These are phyloP conservation scores for Scaptomyza reducta DNA, from an alignment of 2,888 invertebrate genomes.

Conservation along the genomic window DNA sequence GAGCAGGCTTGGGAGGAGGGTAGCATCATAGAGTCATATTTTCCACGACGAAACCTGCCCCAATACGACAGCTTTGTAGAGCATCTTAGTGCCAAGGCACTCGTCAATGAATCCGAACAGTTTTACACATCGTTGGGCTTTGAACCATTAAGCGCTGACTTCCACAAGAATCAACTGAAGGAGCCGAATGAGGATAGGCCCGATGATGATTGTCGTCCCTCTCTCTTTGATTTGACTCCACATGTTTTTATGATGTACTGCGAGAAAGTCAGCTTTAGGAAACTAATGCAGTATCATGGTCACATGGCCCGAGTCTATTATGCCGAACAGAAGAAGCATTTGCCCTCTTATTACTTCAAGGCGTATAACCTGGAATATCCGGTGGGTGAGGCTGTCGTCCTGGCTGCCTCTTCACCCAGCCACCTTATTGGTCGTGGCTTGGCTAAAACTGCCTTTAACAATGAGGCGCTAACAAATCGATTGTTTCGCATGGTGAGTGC, in stretches of 20 bases:
- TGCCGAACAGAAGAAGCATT: constrained; percentile 76
- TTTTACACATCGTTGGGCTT: constrained; percentile 82
- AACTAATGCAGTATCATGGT: constrained; percentile 82
- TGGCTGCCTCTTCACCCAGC: constrained; percentile 81
- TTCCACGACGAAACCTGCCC: constrained; percentile 76
- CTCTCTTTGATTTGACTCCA: constrained; percentile 81
- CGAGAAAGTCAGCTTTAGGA: constrained; percentile 81
- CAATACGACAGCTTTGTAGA: constrained; percentile 79
- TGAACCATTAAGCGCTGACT: constrained; percentile 63
- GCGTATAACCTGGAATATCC: constrained; percentile 82
- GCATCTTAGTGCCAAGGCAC: constrained; percentile 68
- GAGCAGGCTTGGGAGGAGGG: constrained; percentile 81
- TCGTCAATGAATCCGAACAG: constrained; percentile 78
- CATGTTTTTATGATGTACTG: constrained; percentile 82
- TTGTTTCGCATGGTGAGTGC: constrained; percentile 80
- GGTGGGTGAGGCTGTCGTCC: constrained; percentile 81
- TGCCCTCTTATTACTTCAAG: constrained; percentile 81
- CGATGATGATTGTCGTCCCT: constrained; percentile 80
- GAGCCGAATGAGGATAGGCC: constrained; percentile 73
- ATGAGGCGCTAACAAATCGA: constrained; percentile 77
- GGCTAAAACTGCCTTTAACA: constrained; percentile 74
- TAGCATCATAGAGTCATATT: constrained; percentile 79
- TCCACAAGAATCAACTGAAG: constrained; percentile 75
- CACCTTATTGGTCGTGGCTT: constrained; percentile 78
- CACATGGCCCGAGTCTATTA: constrained; percentile 81